Conservation (phyloP, 2,113 vertebrate genomes). For the Ginglymostoma cirratum region DNA sequence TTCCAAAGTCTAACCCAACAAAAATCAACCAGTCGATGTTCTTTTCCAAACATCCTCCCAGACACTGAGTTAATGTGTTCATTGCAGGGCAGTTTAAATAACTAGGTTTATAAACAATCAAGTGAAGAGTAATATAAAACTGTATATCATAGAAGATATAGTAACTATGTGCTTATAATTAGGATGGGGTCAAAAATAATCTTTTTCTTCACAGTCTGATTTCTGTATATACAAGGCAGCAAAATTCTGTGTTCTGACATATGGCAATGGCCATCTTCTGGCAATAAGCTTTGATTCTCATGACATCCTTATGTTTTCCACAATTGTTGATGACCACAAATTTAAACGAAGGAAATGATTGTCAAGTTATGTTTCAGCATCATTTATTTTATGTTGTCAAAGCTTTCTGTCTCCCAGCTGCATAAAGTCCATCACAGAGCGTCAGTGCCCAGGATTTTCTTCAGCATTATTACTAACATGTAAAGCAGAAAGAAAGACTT, state of each 20-base stretch:
- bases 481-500: too few relatives aligned
- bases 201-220: background rate
- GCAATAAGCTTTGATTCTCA: background rate
- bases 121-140: background rate
- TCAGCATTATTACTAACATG: too few relatives aligned
- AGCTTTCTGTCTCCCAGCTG: background rate
- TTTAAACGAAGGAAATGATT: background rate
- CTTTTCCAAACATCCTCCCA: background rate
- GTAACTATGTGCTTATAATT: background rate
- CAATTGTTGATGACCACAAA: background rate
- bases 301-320: background rate
- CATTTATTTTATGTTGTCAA: background rate
- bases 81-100: background rate
- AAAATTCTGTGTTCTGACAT: background rate
- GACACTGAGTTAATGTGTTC: background rate
- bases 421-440: background rate
- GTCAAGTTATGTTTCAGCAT: background rate
- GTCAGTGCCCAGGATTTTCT: background rate
- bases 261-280: background rate
- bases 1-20: background rate
- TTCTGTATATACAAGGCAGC: background rate
- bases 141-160: background rate
- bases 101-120: background rate
- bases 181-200: background rate
- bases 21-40: background rate